Conservation (phyloP, 2,888 invertebrate genomes). For the Metacarcinus magister region DNA sequence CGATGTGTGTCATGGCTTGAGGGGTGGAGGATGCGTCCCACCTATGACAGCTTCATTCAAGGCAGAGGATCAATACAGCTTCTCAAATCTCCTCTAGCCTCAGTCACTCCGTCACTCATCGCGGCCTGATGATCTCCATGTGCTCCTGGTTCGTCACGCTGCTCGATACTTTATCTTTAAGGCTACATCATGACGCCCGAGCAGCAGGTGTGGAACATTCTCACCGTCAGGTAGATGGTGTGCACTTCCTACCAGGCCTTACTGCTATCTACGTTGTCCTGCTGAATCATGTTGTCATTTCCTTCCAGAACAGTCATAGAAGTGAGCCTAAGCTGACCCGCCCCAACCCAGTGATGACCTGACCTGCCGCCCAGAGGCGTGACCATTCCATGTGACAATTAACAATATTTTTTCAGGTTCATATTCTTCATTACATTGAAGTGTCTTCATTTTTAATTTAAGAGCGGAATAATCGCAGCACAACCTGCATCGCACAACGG, state of each 20-base stretch:
- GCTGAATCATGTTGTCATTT: neutral
- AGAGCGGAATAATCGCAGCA: neutral
- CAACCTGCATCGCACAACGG: neutral
- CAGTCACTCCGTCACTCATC: constrained; percentile 36
- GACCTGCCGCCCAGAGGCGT: neutral
- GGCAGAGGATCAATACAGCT: constrained; percentile 28
- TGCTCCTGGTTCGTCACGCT: neutral
- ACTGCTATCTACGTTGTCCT: neutral
- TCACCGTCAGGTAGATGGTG: neutral
- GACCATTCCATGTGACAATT: neutral
- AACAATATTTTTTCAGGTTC: neutral
- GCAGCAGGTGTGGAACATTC: neutral
- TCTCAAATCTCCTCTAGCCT: constrained; percentile 31
- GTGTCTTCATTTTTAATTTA: neutral
- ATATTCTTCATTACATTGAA: neutral
- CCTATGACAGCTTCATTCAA: constrained; percentile 15
- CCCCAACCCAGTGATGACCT: neutral
- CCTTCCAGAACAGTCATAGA: neutral
- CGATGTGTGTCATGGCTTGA: neutral
- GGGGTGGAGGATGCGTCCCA: neutral
- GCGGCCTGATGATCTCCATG: neutral
- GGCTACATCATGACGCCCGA: neutral
- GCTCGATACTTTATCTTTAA: constrained; percentile 33
- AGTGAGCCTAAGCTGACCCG: neutral
- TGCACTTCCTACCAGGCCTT: neutral